Base-by-base conservation (phyloP, 2,113 vertebrate species). In the Psettodes erumei region DNA sequence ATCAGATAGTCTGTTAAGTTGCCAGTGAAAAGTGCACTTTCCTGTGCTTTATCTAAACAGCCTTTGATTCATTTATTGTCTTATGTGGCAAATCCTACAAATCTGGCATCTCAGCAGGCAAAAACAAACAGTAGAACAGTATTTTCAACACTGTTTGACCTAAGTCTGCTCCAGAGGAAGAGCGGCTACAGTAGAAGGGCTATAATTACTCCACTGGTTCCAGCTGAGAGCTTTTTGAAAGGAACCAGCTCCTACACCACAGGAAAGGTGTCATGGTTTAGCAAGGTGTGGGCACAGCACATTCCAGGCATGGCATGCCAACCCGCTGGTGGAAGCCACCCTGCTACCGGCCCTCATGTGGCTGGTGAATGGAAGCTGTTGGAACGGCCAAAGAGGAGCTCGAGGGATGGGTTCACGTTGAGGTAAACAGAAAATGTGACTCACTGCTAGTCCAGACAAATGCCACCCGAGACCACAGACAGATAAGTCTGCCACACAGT, bases 341-440 rank as follows among this genome's bases (percentile, higher is more conserved):
- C 87, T 88, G 86, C 87, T 84, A 50, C 73, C 38, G 63, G 86
- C 84, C 85, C 65, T 80, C 73, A 69, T 81, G 84, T 18, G 54
- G 82, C 71, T 66, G 70, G 69, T 66, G 82, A 83, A 88, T 71
- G 79, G 62, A 80, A 75, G 72, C 63, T 67, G 71, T 53, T 83
- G 83, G 82, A 77, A n/a, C 21, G 79, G 83, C 18, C 35, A 51
- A 65, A 56, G 67, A 54, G 55, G 48, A 82, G 81, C 76, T 82
- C 75, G 68, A 80, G 86, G 86, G 83, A 89, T 87, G 84, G 83
- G 84, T 85, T 90, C 81, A 75, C 56, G 16, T 86, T 77, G 86
- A 86, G 89, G 88, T 91, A 93, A 93, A 93, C 92, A 93, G 93
- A 94, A 93, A 93, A 75, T 82, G 82, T 94, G 94, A 94, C 88